Evolutionary conservation across 2,113 vertebrate species (phyloP), one percentile per base, ranked within the genome.

Genomic region (Pseudolaguvia tuberculata): DNA sequence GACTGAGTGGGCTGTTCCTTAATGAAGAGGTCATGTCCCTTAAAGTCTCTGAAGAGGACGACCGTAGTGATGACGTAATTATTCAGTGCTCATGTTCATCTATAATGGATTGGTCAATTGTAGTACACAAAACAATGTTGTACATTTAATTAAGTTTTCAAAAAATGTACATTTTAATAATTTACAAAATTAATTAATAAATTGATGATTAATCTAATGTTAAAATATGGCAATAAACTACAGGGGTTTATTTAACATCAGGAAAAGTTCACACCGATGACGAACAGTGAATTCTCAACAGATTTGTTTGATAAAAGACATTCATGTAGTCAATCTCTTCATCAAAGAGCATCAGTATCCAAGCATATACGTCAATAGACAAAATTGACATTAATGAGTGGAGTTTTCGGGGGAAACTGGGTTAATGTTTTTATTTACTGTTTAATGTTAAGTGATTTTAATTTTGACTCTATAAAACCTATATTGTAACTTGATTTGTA

Each of bases 1-100:
- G 92, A 70, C 93, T 98, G 75, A 99, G 97, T n/a, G 96, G 97
- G 56, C 92, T 99, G 39, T 99, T 99, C 79, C 93, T 98, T 35
- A 98, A 99, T 0, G 96, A 99, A 88, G 95, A 99, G 89, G 95
- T 99, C 75, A 88, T 99, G 47, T 95, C 96, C 45, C 88, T 99
- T 79, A 93, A 93, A 85, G 94, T 98, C 80, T 94, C 94, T 6
- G 97, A 98, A 88, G 96, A 98, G 84, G 94, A 97, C 79, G 93
- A 94, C 81, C 94, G 92, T 12, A 88, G 85, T 61, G 93, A 93
- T 66, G 96, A 98, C 84, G 93, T 99, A n/a, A n/a, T n/a, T n/a
- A n/a, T 80, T 94, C 91, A 87, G 90, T 92, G 88, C 92, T 94
- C 91, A 94, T 93, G 91, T 90, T 91, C 11, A 11, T 14, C 61